Evolutionary conservation across 2,113 vertebrate genomes (phyloP).

Genomic region (Sinosuthora webbiana): DNA sequence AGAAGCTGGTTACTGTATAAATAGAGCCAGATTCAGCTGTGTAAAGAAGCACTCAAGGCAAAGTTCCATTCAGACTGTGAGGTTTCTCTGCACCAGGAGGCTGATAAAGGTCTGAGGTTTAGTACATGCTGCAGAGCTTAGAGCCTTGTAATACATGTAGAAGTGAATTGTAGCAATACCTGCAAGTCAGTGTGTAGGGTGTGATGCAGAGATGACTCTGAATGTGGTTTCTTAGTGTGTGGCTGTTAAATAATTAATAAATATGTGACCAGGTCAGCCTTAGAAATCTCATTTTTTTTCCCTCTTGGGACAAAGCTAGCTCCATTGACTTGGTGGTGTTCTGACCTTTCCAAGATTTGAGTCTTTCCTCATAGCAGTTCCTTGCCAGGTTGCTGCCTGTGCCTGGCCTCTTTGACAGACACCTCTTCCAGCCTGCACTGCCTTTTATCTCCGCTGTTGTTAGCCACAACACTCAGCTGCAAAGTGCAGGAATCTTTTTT

Average conservation of each 20-base stretch:
- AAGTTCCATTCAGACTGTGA: background rate
- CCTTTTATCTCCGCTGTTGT: conserved; percentile 28
- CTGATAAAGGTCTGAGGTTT: background rate
- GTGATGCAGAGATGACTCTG: background rate
- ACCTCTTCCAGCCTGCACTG: background rate
- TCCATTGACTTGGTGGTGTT: background rate
- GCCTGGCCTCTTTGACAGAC: background rate
- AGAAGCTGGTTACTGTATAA: background rate
- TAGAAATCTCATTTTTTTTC: background rate
- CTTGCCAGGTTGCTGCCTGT: background rate
- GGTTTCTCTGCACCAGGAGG: background rate
- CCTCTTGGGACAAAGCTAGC: background rate
- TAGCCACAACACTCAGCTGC: conserved; percentile 19
- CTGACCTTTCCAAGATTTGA: background rate
- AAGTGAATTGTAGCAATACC: background rate
- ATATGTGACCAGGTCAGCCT: background rate
- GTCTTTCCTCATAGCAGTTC: background rate
- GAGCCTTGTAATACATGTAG: background rate
- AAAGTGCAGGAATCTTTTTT: background rate
- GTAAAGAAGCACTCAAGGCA: background rate
- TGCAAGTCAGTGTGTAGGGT: background rate
- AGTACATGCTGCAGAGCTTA: background rate
- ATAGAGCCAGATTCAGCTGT: background rate
- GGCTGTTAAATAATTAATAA: background rate
- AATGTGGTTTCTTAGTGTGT: background rate